Evolutionary conservation across 2,888 invertebrate genomes (phyloP).

Genomic region (Anoncus sp.): DNA sequence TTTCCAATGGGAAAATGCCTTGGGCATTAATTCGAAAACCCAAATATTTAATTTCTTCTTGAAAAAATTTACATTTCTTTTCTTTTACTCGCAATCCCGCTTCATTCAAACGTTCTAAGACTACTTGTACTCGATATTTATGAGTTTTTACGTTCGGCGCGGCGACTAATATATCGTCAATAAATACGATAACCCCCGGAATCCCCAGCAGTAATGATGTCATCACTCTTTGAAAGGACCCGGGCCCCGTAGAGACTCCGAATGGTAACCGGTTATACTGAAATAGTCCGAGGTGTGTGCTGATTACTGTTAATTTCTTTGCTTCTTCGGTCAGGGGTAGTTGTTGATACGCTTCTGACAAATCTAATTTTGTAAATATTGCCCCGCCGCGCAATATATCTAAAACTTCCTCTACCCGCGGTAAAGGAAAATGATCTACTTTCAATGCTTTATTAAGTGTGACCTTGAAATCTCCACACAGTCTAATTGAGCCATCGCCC

Average conservation of each 20-base stretch:
- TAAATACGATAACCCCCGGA: conserved; percentile 40
- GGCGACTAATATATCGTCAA: conserved; percentile 46
- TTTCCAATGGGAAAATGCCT: conserved; percentile 1
- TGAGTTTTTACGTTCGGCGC: conserved; percentile 13
- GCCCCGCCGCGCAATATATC: conserved; percentile 63
- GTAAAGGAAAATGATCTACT: conserved; percentile 60
- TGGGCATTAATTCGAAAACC: conserved; percentile 6
- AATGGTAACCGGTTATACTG: conserved; percentile 15
- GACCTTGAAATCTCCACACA: conserved; percentile 71
- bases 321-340: conserved; percentile 72
- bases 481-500: conserved; percentile 66
- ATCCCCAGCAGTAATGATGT: conserved; percentile 21
- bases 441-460: conserved; percentile 51
- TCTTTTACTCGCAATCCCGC: conserved; percentile 8
- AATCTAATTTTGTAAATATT: conserved; percentile 76
- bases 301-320: conserved; percentile 72
- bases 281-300: conserved; percentile 76
- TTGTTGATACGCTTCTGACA: conserved; percentile 78
- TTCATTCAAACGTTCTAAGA: conserved; percentile 26
- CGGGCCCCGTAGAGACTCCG: conserved; percentile 31
- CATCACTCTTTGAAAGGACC: conserved; percentile 25
- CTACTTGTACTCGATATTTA: neutral
- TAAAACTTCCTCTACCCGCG: conserved; percentile 64
- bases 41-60: conserved; percentile 15
- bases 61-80: conserved; percentile 9